phyloP scores from a whole-genome alignment of 1,140 invertebrate species.

The Onthophagus taurus region DNA sequence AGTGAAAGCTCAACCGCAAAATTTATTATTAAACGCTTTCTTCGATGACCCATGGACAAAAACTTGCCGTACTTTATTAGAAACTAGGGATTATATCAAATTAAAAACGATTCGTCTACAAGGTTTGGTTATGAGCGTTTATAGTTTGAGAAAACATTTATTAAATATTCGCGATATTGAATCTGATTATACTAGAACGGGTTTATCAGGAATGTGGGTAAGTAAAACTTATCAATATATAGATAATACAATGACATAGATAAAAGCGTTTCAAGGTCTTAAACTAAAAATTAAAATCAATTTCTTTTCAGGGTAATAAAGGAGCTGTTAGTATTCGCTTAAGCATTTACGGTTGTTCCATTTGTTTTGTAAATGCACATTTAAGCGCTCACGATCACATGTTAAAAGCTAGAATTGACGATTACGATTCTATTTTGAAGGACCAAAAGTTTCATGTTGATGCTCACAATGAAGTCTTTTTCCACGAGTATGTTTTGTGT shows the following conservation, averaged over 20 bases:
- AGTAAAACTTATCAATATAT: constrained; percentile 29
- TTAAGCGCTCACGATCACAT: constrained; percentile 79
- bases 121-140: constrained; percentile 68
- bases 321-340: constrained; percentile 82
- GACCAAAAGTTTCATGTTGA: constrained; percentile 59
- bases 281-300: not conserved
- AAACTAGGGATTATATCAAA: constrained; percentile 63
- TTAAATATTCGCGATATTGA: constrained; percentile 72
- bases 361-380: constrained; percentile 84
- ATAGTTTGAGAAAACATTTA: constrained; percentile 67
- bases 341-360: constrained; percentile 73
- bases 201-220: constrained; percentile 80
- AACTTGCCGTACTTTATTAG: constrained; percentile 59
- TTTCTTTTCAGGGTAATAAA: constrained; percentile 78
- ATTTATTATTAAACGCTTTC: constrained; percentile 68
- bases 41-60: constrained; percentile 81
- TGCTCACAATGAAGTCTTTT: constrained; percentile 74
- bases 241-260: too few species aligned
- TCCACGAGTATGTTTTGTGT: constrained; percentile 66
- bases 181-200: constrained; percentile 75
- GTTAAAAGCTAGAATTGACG: constrained; percentile 67
- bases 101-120: constrained; percentile 67
- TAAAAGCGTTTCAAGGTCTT: too few species aligned
- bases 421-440: constrained; percentile 76
- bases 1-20: constrained; percentile 78